These are phyloP conservation scores for Umimayanthus chanpuru DNA, from an alignment of 92 coral and sea anemone species.

Conservation along the genomic window DNA sequence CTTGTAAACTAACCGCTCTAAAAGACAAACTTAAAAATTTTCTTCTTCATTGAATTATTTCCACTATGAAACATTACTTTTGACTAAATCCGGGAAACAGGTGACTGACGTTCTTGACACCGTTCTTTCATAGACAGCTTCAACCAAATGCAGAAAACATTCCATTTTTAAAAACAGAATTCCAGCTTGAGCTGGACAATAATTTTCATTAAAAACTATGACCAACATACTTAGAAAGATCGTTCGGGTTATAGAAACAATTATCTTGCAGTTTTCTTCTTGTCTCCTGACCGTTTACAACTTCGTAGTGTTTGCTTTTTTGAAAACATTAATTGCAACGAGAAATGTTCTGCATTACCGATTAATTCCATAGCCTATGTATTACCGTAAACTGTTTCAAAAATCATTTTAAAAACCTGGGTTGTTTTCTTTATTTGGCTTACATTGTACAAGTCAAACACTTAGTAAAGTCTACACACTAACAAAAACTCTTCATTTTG, in stretches of 20 bases:
- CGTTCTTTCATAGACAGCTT: neutral
- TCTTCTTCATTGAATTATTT: neutral
- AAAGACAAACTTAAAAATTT: neutral
- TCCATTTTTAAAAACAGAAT: neutral
- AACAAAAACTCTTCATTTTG: neutral
- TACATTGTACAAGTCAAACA: neutral
- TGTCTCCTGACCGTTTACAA: neutral
- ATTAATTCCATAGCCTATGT: neutral
- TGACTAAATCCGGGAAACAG: neutral
- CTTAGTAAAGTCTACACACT: neutral
- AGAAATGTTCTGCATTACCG: neutral
- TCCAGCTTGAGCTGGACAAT: neutral
- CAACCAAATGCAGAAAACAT: neutral
- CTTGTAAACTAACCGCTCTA: neutral
- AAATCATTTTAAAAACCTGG: no score
- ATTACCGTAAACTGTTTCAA: neutral
- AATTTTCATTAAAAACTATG: no score
- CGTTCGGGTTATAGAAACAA: neutral
- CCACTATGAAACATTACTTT: neutral
- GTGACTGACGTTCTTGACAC: no score
- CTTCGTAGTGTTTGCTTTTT: neutral
- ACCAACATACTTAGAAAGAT: no score
- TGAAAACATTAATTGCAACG: neutral
- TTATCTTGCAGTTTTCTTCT: neutral
- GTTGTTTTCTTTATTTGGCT: neutral